These are phyloP conservation scores for Danio aesculapii DNA, from an alignment of 2,797 vertebrate species.

Conservation along the genomic window DNA sequence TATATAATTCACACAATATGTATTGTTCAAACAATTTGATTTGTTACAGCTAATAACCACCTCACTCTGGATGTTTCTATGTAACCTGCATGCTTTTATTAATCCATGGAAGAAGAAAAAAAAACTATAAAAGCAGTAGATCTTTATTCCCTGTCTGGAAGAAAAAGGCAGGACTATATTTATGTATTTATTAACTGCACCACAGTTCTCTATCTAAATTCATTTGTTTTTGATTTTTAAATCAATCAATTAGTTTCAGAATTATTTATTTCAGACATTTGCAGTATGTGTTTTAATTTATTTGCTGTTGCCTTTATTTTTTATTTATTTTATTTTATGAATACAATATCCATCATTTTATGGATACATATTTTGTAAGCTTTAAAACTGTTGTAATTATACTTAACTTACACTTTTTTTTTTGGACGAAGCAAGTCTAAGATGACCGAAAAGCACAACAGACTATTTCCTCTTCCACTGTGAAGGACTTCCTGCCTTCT, in stretches of 20 bases:
- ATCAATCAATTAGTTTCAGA: neutral
- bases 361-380: neutral
- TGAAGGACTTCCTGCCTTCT: constrained; percentile 74
- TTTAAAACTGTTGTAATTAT: constrained; percentile 7
- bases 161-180: constrained; percentile 21
- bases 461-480: constrained; percentile 80
- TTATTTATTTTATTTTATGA: constrained; percentile 3
- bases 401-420: constrained; percentile 21
- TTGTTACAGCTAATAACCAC: constrained; percentile 52
- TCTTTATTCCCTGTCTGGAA: constrained; percentile 31
- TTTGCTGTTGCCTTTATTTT: neutral
- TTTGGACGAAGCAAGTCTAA: constrained; percentile 39
- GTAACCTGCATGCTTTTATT: constrained; percentile 63
- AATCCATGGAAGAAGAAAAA: constrained; percentile 42
- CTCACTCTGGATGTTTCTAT: constrained; percentile 54
- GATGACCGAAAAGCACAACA: constrained; percentile 77
- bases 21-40: constrained; percentile 51
- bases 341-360: neutral
- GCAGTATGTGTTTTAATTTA: neutral
- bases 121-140: constrained; percentile 42
- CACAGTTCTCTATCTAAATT: constrained; percentile 16
- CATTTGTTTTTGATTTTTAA: neutral
- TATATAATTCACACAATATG: constrained; percentile 57
- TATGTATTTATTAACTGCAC: constrained; percentile 19
- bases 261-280: neutral